Percentiles rank a stretch among this genome's conserved stretches.
Evolutionary conservation across 2,113 vertebrate genomes (phyloP).

Genomic region (Anthoscopus minutus): DNA sequence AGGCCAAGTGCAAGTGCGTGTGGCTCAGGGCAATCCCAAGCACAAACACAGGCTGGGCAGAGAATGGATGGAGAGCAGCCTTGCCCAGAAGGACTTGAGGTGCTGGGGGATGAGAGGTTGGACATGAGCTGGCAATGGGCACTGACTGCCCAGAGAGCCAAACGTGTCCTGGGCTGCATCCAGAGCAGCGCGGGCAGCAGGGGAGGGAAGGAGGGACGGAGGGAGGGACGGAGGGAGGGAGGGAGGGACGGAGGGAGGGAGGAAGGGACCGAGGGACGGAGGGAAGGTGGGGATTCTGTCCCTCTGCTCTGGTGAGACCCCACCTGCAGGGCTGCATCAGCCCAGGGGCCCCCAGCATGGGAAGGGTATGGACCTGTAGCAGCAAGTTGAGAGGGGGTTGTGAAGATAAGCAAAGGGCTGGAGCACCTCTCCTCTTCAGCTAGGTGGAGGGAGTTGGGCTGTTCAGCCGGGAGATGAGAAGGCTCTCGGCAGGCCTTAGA

Average conservation of each 20-base stretch:
- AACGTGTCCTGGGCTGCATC: rapidly evolving
- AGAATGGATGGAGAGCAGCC: not conserved
- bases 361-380: not conserved
- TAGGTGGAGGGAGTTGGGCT: not conserved
- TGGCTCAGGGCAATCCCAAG: not conserved
- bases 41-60: not conserved
- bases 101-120: not conserved
- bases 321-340: not conserved
- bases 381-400: not conserved
- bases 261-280: too few relatives aligned
- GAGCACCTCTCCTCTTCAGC: not conserved
- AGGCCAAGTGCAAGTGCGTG: not conserved
- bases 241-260: too few relatives aligned
- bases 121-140: not conserved
- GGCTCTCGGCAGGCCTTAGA: not conserved
- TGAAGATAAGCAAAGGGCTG: not conserved
- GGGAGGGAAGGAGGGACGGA: too few relatives aligned
- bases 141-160: not conserved
- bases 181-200: rapidly evolving
- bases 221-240: too few relatives aligned
- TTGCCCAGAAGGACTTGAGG: not conserved
- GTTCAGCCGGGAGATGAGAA: not conserved
- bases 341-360: not conserved
- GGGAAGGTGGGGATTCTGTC: not conserved
- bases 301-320: not conserved